Evolutionary conservation across 2,888 invertebrate genomes (phyloP).

Genomic region (Epiblema foenella): DNA sequence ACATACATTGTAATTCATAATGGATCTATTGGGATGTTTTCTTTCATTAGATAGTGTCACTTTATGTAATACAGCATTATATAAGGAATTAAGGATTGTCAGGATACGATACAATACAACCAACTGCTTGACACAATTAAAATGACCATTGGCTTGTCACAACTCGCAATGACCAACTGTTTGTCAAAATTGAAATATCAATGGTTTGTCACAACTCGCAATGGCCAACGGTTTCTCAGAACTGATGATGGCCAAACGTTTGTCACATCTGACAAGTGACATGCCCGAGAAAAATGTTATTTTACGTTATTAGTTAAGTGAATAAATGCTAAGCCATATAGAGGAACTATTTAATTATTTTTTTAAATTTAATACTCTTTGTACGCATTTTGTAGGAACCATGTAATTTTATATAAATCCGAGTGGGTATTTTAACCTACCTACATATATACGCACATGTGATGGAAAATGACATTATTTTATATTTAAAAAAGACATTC

Average conservation of each 20-base stretch:
- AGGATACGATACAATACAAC: no score
- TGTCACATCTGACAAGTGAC: background rate
- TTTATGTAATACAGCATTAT: no score
- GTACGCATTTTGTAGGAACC: background rate
- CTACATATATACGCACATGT: slow-evolving; percentile 19
- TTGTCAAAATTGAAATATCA: no score
- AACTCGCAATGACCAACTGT: background rate
- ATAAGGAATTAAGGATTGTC: no score
- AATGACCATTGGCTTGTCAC: background rate
- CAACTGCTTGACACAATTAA: no score
- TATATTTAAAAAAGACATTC: background rate
- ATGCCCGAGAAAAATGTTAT: background rate
- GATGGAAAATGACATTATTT: slow-evolving; percentile 15
- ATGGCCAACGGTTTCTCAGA: no score
- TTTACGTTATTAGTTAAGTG: background rate
- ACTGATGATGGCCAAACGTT: no score
- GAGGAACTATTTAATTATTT: background rate
- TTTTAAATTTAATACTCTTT: slow-evolving; percentile 8
- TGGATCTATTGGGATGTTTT: no score
- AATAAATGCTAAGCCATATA: slow-evolving; percentile 1
- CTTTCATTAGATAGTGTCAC: no score
- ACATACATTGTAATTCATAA: no score
- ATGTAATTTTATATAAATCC: background rate
- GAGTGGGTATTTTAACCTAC: background rate
- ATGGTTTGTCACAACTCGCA: background rate